Conservation (phyloP, 2,888 invertebrate genomes). For the Drosophila neonasuta region DNA sequence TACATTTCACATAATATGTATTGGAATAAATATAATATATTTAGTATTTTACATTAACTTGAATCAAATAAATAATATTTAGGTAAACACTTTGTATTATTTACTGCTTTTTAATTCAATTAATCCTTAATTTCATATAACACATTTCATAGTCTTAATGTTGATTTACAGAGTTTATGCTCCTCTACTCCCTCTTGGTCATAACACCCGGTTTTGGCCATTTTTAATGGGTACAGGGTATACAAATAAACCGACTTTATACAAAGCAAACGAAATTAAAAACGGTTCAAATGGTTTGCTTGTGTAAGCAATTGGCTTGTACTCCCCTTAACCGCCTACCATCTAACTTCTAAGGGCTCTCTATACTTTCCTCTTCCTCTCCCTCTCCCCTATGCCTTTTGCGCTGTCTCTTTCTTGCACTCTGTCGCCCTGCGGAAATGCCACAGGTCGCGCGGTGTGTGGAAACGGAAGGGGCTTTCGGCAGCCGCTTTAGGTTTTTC, state of each 20-base stretch:
- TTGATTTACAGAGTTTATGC: too few species aligned
- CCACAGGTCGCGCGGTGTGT: constrained; percentile 11
- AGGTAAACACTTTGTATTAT: too few species aligned
- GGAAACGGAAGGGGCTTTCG: neutral
- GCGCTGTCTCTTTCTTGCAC: neutral
- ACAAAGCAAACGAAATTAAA: constrained; percentile 74
- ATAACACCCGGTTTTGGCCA: neutral
- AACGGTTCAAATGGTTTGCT: constrained; percentile 71
- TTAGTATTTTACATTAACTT: too few species aligned
- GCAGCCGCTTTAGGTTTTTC: constrained; percentile 19
- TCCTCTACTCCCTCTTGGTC: neutral
- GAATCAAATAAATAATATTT: too few species aligned
- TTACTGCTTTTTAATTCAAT: too few species aligned
- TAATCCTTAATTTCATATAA: too few species aligned
- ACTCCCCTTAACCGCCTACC: neutral
- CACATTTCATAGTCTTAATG: too few species aligned
- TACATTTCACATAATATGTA: too few species aligned
- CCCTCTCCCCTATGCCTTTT: neutral
- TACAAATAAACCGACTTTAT: constrained; percentile 56
- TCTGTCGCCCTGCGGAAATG: constrained; percentile 45
- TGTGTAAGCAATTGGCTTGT: constrained; percentile 65
- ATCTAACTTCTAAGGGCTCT: neutral
- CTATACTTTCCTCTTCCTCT: neutral
- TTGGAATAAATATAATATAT: too few species aligned
- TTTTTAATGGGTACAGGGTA: constrained; percentile 1